Conservation (phyloP, 2,113 vertebrate species). For the Elephas maximus region DNA sequence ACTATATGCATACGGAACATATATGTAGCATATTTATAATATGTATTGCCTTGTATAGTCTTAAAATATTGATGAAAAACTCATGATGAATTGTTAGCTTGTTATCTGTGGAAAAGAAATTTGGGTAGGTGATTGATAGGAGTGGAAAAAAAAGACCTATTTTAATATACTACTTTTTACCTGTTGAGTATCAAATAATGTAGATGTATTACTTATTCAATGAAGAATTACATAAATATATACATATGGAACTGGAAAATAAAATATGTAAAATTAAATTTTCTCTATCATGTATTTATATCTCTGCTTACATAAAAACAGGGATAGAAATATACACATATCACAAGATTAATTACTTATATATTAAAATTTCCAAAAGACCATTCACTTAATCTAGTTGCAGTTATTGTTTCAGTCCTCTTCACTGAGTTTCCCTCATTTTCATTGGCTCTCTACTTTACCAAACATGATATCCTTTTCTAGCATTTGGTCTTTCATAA, state of each 20-base stretch:
- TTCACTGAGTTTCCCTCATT: neutral
- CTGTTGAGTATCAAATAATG: neutral
- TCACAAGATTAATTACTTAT: neutral
- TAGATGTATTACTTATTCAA: neutral
- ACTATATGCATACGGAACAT: neutral
- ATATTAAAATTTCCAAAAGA: neutral
- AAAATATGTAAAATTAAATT: neutral
- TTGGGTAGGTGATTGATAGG: neutral
- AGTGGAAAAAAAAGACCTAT: neutral
- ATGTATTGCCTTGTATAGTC: neutral
- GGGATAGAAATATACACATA: neutral
- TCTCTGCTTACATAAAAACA: neutral
- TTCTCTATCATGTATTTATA: neutral
- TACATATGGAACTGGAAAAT: neutral
- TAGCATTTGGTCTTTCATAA: too few relatives aligned
- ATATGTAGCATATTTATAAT: neutral
- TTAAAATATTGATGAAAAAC: neutral
- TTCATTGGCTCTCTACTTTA: too few relatives aligned
- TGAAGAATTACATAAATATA: neutral
- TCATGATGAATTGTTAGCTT: neutral
- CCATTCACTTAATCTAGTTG: neutral
- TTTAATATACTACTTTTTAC: neutral
- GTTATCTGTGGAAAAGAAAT: neutral
- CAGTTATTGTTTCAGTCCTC: neutral
- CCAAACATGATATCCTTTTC: too few relatives aligned